A percentile compares a stretch with the other conserved stretches of the same genome.
phyloP scores from a whole-genome alignment of 2,888 invertebrate genomes.

The Sphaerophoria rueppellii region DNA sequence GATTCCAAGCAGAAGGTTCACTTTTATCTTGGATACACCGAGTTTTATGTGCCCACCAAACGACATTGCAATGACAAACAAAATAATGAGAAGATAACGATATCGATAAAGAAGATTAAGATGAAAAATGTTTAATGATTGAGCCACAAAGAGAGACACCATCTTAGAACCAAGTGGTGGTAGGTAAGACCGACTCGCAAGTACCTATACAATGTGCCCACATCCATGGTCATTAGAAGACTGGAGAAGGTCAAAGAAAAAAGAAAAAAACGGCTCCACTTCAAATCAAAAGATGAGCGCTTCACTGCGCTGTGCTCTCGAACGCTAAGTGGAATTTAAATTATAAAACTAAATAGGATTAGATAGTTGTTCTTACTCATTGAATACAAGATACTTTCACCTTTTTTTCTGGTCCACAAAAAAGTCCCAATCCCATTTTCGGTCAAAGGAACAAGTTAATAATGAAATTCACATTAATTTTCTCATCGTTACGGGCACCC shows the following conservation, averaged over 20 bases:
- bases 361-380: conserved; percentile 1
- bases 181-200: not conserved
- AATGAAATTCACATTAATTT: conserved; percentile 71
- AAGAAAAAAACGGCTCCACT: not conserved
- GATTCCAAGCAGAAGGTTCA: not conserved
- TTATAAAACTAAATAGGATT: conserved; percentile 70
- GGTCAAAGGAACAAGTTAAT: conserved; percentile 41
- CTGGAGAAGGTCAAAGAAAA: conserved; percentile 2
- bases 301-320: conserved; percentile 42
- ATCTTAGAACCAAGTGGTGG: conserved; percentile 39
- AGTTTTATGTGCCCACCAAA: conserved; percentile 11
- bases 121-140: conserved; percentile 71
- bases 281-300: conserved; percentile 36
- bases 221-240: conserved; percentile 26
- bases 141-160: conserved; percentile 58
- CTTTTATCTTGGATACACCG: conserved; percentile 6
- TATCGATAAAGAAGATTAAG: conserved; percentile 45
- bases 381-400: conserved; percentile 62
- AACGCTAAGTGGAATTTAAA: conserved; percentile 73
- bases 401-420: conserved; percentile 8
- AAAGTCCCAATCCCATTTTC: conserved; percentile 20
- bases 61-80: conserved; percentile 27
- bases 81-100: conserved; percentile 56
- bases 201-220: conserved; percentile 64
- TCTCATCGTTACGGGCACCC: conserved; percentile 54